These are phyloP conservation scores for Drosophila hamatofila DNA, from an alignment of 2,888 invertebrate genomes.

Conservation along the genomic window DNA sequence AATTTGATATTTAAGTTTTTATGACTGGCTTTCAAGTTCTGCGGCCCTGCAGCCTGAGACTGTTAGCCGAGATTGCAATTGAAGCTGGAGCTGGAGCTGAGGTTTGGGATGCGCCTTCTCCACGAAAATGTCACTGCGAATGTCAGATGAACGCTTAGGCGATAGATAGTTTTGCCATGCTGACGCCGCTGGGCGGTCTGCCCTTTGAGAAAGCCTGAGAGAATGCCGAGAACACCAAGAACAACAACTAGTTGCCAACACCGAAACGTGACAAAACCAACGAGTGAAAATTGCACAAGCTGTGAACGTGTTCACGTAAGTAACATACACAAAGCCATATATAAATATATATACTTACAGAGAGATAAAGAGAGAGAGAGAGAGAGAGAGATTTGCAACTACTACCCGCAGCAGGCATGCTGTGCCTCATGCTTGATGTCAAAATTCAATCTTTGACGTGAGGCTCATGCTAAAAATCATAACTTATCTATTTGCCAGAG, in stretches of 20 bases:
- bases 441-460: conserved; percentile 78
- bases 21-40: conserved; percentile 51
- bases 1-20: conserved; percentile 78
- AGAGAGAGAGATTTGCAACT: conserved; percentile 2
- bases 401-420: conserved; percentile 11
- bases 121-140: conserved; percentile 73
- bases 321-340: neutral
- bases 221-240: conserved; percentile 33
- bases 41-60: conserved; percentile 10
- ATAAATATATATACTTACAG: neutral
- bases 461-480: conserved; percentile 70
- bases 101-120: conserved; percentile 9
- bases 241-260: conserved; percentile 57
- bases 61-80: neutral
- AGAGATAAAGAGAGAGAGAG: neutral
- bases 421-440: conserved; percentile 50
- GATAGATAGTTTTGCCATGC: conserved; percentile 29
- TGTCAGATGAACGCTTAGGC: conserved; percentile 60
- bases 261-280: conserved; percentile 61
- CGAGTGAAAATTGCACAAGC: conserved; percentile 71
- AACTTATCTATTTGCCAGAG: conserved; percentile 59
- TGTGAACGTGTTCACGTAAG: conserved; percentile 57
- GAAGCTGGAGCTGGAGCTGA: neutral
- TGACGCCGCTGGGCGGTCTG: conserved; percentile 37
- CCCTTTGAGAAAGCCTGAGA: conserved; percentile 63